A percentile compares a stretch with the other conserved stretches of the same genome.
Conservation (phyloP, 1,140 invertebrate genomes). For the Idris sp. region DNA sequence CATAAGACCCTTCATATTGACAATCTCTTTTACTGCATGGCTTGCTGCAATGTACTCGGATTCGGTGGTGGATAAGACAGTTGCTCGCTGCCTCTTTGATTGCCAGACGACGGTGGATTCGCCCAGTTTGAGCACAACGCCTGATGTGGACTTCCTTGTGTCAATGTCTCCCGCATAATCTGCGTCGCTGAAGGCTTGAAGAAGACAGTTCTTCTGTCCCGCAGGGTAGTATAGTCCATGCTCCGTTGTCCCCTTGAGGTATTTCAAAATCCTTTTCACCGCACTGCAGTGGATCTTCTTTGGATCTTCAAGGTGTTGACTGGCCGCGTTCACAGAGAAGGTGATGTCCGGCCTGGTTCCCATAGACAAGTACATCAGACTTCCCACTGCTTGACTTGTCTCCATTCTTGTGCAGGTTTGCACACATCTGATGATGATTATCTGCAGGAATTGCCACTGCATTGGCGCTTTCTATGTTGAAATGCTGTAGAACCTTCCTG, state of each 20-base stretch:
- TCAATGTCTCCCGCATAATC: conserved; percentile 10
- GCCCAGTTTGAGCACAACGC: not conserved
- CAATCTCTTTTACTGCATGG: not conserved
- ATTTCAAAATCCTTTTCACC: conserved; percentile 62
- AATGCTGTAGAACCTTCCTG: conserved; percentile 18
- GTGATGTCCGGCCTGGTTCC: conserved; percentile 76
- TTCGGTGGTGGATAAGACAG: not conserved
- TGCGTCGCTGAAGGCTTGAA: conserved; percentile 8
- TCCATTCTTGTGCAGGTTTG: conserved; percentile 3
- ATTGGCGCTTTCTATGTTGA: conserved; percentile 28
- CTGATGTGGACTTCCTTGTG: conserved; percentile 1
- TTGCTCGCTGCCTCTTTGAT: not conserved
- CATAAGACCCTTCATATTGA: not conserved
- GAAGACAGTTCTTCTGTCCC: not conserved
- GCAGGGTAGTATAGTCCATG: conserved; percentile 17
- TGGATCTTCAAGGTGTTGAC: conserved; percentile 55
- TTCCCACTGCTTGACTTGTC: conserved; percentile 67
- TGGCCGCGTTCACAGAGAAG: conserved; percentile 69
- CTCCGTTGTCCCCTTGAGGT: conserved; percentile 66
- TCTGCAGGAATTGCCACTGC: conserved; percentile 20
- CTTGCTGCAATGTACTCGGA: not conserved
- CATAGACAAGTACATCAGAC: conserved; percentile 74
- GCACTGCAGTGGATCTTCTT: conserved; percentile 23
- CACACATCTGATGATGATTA: conserved; percentile 14
- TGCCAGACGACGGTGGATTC: conserved; percentile 1